These are phyloP conservation scores for Rhynchotus rufescens DNA, from an alignment of 2,797 vertebrate genomes.

Conservation along the genomic window DNA sequence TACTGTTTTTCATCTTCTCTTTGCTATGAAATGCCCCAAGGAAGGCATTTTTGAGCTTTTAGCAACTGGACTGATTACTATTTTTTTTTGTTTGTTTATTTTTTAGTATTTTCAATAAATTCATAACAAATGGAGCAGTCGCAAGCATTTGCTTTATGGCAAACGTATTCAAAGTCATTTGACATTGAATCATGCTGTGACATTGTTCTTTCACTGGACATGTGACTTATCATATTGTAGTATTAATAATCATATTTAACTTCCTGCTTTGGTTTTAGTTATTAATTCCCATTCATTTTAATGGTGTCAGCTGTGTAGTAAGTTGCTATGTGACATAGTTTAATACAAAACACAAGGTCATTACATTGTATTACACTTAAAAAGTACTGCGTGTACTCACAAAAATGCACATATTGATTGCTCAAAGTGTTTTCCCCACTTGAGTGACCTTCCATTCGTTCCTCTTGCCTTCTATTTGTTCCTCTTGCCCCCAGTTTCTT, in stretches of 20 bases:
- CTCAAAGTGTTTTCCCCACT: not conserved
- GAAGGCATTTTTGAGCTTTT: not conserved
- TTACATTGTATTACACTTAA: not conserved
- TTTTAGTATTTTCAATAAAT: not conserved
- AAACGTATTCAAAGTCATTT: not conserved
- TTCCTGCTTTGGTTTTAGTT: not conserved
- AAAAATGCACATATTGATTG: not conserved
- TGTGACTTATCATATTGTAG: not conserved
- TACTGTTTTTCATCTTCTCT: not conserved
- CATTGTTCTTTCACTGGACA: not conserved
- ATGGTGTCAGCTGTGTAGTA: not conserved
- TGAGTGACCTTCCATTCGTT: not conserved
- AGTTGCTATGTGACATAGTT: not conserved
- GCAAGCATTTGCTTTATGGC: not conserved
- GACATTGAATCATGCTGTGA: not conserved
- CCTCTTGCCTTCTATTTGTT: not conserved
- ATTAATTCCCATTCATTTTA: not conserved
- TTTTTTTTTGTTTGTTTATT: not conserved
- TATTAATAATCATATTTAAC: not conserved
- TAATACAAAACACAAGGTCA: not conserved
- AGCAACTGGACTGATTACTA: not conserved
- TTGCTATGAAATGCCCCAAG: rapidly evolving
- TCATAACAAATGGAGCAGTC: not conserved
- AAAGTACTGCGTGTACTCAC: not conserved
- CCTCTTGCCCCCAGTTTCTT: not conserved